Percentiles rank a stretch among this genome's conserved stretches.
Conservation (phyloP, 2,797 vertebrate species). For the Platalea minor region DNA sequence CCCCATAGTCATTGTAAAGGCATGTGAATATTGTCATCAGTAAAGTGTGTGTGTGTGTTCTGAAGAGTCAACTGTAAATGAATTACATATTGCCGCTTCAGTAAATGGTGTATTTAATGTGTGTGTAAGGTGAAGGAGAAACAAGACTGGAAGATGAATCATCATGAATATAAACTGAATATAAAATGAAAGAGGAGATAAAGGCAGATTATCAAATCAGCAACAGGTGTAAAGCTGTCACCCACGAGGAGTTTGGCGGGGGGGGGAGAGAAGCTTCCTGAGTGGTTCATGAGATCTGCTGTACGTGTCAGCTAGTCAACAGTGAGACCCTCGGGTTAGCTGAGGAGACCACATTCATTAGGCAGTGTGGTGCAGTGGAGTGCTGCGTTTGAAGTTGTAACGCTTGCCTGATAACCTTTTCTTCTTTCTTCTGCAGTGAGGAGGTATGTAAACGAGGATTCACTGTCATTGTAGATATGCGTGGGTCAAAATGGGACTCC, state of each 20-base stretch:
- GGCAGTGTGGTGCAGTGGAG: background rate
- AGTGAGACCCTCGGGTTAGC: background rate
- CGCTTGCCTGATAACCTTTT: background rate
- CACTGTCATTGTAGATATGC: conserved; percentile 99
- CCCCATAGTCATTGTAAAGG: background rate
- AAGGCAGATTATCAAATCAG: background rate
- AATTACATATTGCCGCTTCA: background rate
- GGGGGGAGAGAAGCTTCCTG: background rate
- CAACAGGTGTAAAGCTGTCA: background rate
- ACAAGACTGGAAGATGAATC: background rate
- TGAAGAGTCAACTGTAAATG: background rate
- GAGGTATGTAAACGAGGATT: conserved; percentile 96
- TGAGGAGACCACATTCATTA: background rate
- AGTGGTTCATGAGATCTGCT: background rate
- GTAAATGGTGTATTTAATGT: background rate
- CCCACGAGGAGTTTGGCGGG: background rate
- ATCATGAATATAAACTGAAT: background rate
- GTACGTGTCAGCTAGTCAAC: background rate
- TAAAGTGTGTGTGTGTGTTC: background rate
- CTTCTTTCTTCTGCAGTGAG: conserved; percentile 79
- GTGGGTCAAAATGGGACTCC: conserved; percentile 98
- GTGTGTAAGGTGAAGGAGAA: background rate
- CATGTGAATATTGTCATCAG: background rate
- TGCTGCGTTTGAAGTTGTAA: background rate
- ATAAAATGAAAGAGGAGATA: background rate